Base-by-base conservation (phyloP, 1,140 invertebrate species). In the Apis cerana region DNA sequence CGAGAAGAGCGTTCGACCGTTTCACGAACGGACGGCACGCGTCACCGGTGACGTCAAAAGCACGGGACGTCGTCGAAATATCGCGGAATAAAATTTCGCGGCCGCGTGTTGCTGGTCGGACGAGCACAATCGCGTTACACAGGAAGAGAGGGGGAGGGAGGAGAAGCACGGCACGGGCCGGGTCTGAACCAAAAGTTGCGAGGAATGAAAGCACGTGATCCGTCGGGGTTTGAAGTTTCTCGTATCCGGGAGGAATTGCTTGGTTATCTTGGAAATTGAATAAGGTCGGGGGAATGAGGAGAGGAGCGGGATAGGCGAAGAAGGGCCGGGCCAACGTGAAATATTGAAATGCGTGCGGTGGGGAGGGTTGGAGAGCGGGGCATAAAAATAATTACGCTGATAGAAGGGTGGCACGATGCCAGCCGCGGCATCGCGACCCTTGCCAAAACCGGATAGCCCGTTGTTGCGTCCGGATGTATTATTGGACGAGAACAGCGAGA, bases 371-470 rank as follows among this genome's bases (percentile, higher is more conserved):
- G 19, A 11, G 56, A 15, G 75, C 50, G 77, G 62, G 80, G 89
- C 78, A 87, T 88, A 91, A 89, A 91, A 92, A 92, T 93, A 93
- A 93, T 93, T 93, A 91, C 87, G 86, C 79, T 91, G 91, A 92
- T 92, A 91, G 89, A 89, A 76, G 81, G 72, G 81, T 91, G 92
- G 92, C 91, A 68, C 9, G 11, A 13, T 71, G 91, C 92, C 92
- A 93, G 85, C 67, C 58, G 79, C 72, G 75, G 72, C 72, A 79
- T 76, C 80, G 70, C 43, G 75, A 67, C 67, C 58, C 74, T 85
- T 90, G 90, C 89, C 89, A 91, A 89, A 91, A 91, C 92, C 92
- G 90, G 91, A 92, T 92, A 91, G 43, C 85, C 75, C 88, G 86
- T 89, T 90, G 90, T 91, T 91, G 88, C 90, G 88, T 89, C 82